Evolutionary conservation across 2,113 vertebrate species (phyloP).

Genomic region (Tricholaema leucomelas): DNA sequence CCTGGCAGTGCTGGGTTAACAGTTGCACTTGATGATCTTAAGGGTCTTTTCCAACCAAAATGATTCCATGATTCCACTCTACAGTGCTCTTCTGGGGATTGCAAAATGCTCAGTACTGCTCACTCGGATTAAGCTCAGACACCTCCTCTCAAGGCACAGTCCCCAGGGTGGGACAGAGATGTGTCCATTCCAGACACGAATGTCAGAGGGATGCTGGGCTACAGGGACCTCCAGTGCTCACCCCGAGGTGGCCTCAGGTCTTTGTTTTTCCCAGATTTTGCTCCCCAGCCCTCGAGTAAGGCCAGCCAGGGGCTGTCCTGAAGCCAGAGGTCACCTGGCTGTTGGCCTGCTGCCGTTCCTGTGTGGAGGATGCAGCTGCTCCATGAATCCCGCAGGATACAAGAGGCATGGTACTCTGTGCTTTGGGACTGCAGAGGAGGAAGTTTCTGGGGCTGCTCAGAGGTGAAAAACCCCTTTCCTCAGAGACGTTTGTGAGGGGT

Average conservation of each 20-base stretch:
- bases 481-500: neutral
- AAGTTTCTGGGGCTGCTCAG: neutral
- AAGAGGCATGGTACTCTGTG: neutral
- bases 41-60: neutral
- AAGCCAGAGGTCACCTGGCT: neutral
- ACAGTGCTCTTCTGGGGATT: neutral
- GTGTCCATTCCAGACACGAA: fast-evolving
- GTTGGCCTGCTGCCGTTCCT: neutral
- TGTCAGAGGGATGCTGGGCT: neutral
- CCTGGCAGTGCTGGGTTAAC: no score
- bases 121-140: fast-evolving
- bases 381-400: neutral
- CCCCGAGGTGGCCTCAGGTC: neutral
- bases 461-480: neutral
- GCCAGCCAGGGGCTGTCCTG: neutral
- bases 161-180: fast-evolving
- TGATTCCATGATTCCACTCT: neutral
- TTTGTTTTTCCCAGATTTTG: neutral
- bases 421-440: neutral
- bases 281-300: neutral
- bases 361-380: neutral
- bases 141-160: fast-evolving
- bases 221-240: fast-evolving
- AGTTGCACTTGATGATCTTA: neutral
- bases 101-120: fast-evolving